Evolutionary conservation across 2,888 invertebrate genomes (phyloP).

Genomic region (Melanophora roralis): DNA sequence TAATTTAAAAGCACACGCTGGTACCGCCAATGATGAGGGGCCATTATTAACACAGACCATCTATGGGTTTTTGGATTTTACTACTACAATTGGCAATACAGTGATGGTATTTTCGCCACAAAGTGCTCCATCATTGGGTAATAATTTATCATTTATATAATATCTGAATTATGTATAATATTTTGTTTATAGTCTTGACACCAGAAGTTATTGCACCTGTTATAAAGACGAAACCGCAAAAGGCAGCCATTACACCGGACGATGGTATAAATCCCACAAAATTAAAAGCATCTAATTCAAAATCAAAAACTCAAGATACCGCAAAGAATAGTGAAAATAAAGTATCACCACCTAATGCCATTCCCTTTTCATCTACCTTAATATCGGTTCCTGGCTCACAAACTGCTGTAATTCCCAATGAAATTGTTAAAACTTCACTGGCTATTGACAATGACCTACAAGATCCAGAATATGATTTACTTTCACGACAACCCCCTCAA

Average conservation of each 20-base stretch:
- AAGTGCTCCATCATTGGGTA: constrained; percentile 85
- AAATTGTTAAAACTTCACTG: constrained; percentile 24
- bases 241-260: constrained; percentile 53
- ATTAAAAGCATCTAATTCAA: constrained; percentile 61
- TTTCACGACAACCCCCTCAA: constrained; percentile 90
- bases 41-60: constrained; percentile 90
- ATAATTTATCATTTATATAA: neutral
- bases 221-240: constrained; percentile 71
- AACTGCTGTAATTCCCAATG: neutral
- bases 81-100: constrained; percentile 94
- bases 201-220: constrained; percentile 48
- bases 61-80: constrained; percentile 95
- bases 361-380: neutral
- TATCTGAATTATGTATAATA: no score
- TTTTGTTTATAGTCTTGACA: constrained; percentile 3
- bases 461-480: constrained; percentile 90
- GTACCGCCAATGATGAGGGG: constrained; percentile 33
- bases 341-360: constrained; percentile 6
- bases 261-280: constrained; percentile 69
- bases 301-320: constrained; percentile 37
- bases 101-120: constrained; percentile 96
- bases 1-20: constrained; percentile 15
- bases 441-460: constrained; percentile 83
- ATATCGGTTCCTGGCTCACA: neutral
- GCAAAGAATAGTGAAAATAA: constrained; percentile 27